Base-by-base conservation (phyloP, 2,113 vertebrate genomes). In the Panthera tigris region DNA sequence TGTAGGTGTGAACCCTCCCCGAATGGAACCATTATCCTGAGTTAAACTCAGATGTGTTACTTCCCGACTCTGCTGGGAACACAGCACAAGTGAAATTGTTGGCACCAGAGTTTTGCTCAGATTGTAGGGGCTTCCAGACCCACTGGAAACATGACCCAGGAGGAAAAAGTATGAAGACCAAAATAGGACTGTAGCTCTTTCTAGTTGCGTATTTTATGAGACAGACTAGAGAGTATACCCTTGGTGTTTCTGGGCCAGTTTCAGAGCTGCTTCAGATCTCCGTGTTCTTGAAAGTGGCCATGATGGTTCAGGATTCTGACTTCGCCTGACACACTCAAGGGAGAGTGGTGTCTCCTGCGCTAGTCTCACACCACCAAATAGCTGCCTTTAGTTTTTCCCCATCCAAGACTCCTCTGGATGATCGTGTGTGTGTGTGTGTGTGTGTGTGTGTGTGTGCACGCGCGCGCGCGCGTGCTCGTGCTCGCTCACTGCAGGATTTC, bases 381-480 rank as follows among this genome's bases (percentile, higher is more conserved):
- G 50, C 65, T 25, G 25, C 39, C 31, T n/a, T 78, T 61, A 36
- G 36, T 29, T 89, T 80, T 50, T 71, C 25, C 25, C 39, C 27
- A 11, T 27, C 57, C 21, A 50, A 18, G 57, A 57, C 7, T 6
- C 8, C 57, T 90, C n/a, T 81, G 9, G 4, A 9, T 16, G 18
- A 61, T 61, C 8, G 7, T 61, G 57, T 23, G 6, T 61, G 50
- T 45, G 55, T 57, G 18, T 57, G 55, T 57, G 18, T 55, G 52
- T 55, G 16, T 55, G 52, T 45, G 55, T 57, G 18, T 57, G 55
- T 57, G 18, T 19, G 55, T 19, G 16, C 7, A 16, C 1, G 52
- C 1, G 52, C 0, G 55, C 0, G 16, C 1, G 55, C 7, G 7
- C 0, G 7, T 3, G 57, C 14, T 0, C 13, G 3, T 14, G 50